A percentile compares a stretch with the other conserved stretches of the same genome.
Evolutionary conservation across 92 coral and sea anemone genomes (phyloP).

Genomic region (Zoanthus sociatus): DNA sequence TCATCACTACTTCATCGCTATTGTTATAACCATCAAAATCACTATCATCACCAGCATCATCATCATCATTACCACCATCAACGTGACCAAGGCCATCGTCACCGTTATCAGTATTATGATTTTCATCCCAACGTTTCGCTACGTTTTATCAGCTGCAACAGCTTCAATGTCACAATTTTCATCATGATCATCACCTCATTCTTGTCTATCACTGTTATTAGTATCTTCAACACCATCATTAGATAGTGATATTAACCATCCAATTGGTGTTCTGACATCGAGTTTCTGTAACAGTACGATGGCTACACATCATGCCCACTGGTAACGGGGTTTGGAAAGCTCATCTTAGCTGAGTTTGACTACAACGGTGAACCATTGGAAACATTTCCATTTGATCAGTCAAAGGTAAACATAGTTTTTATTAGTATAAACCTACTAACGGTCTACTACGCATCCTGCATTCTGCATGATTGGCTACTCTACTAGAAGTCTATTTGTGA

Average conservation of each 20-base stretch:
- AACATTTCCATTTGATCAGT: conserved; percentile 95
- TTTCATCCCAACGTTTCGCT: too few relatives aligned
- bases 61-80: too few relatives aligned
- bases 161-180: background rate
- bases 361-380: conserved; percentile 94
- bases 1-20: background rate
- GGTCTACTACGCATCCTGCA: too few relatives aligned
- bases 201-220: background rate
- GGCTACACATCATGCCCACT: conserved; percentile 99
- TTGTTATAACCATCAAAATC: background rate
- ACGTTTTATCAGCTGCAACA: background rate
- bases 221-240: background rate
- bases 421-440: too few relatives aligned
- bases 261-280: background rate
- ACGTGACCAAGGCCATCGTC: too few relatives aligned
- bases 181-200: background rate
- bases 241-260: background rate
- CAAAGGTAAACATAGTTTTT: conserved; percentile 69
- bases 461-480: too few relatives aligned
- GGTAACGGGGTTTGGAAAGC: conserved; percentile 89
- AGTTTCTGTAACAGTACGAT: conserved; percentile 71
- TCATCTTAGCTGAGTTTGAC: conserved; percentile 97
- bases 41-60: too few relatives aligned
- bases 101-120: background rate
- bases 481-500: too few relatives aligned